Evolutionary conservation across 1,140 invertebrate genomes (phyloP).

Genomic region (Philaenus spumarius): DNA sequence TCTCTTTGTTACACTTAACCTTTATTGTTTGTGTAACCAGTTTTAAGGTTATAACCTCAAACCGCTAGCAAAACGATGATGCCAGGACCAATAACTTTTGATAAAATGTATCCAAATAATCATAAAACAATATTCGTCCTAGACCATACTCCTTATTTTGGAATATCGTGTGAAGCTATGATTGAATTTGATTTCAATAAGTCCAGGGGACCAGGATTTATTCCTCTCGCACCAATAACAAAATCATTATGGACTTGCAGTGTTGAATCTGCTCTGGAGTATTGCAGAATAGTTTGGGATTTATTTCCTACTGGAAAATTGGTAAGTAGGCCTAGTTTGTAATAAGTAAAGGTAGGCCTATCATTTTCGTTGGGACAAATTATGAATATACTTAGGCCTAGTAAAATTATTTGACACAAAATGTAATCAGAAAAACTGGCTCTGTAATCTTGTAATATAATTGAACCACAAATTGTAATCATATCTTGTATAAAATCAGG

Average conservation of each 20-base stretch:
- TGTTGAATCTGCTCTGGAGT: constrained; percentile 90
- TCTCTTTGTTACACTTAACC: too few relatives aligned
- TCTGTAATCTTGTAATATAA: too few relatives aligned
- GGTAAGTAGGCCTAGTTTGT: too few relatives aligned
- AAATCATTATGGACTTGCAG: constrained; percentile 94
- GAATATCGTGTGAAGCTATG: constrained; percentile 74
- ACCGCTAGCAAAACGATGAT: too few relatives aligned
- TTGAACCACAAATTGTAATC: too few relatives aligned
- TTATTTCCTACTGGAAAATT: constrained; percentile 83
- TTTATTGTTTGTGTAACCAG: too few relatives aligned
- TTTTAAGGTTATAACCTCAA: too few relatives aligned
- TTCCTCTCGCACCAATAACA: constrained; percentile 67
- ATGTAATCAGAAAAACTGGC: too few relatives aligned
- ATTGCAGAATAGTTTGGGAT: constrained; percentile 94
- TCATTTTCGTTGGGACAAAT: too few relatives aligned
- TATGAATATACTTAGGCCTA: neutral
- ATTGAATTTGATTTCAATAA: constrained; percentile 86
- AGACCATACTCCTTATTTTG: constrained; percentile 86
- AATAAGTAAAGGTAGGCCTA: too few relatives aligned
- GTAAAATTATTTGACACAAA: constrained; percentile 11
- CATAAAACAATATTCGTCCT: constrained; percentile 95
- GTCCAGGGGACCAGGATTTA: constrained; percentile 56
- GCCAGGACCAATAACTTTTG: too few relatives aligned
- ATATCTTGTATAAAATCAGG: too few relatives aligned
- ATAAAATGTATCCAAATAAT: constrained; percentile 53